Conservation (phyloP, 92 coral and sea anemone genomes). For the Paramuricea clavata region DNA sequence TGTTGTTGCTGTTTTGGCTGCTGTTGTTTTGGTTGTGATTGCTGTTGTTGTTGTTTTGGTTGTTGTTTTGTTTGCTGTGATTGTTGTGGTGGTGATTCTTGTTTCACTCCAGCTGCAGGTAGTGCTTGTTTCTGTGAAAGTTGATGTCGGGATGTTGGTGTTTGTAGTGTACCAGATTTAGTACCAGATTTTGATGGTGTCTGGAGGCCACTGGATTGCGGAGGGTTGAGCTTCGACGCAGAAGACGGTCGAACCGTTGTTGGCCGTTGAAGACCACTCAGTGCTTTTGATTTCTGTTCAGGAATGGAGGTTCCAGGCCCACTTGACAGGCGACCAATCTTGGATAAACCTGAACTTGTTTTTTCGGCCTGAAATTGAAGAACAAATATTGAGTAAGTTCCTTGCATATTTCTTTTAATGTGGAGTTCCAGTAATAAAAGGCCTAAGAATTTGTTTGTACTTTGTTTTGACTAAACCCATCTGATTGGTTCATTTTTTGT, state of each 20-base stretch:
- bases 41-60: conserved; percentile 13
- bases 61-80: conserved; percentile 37
- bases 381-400: neutral
- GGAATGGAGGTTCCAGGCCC: neutral
- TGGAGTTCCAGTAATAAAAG: no score
- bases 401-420: conserved; percentile 37
- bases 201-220: conserved; percentile 27
- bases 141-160: conserved; percentile 16
- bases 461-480: no score
- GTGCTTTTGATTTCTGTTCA: conserved; percentile 12
- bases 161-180: neutral
- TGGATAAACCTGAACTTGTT: conserved; percentile 1
- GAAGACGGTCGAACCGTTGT: conserved; percentile 12
- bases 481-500: no score
- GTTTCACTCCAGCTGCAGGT: conserved; percentile 20
- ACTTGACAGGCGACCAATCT: conserved; percentile 25
- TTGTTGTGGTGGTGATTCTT: conserved; percentile 3
- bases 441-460: no score
- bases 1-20: conserved; percentile 15
- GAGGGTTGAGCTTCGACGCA: conserved; percentile 32
- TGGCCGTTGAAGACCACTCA: conserved; percentile 38
- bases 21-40: conserved; percentile 4
- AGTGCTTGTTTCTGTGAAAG: conserved; percentile 34
- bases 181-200: conserved; percentile 1
- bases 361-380: neutral